Evolutionary conservation across 2,113 vertebrate species (phyloP), one percentile per base, ranked within the genome.

Genomic region (Felis catus): DNA sequence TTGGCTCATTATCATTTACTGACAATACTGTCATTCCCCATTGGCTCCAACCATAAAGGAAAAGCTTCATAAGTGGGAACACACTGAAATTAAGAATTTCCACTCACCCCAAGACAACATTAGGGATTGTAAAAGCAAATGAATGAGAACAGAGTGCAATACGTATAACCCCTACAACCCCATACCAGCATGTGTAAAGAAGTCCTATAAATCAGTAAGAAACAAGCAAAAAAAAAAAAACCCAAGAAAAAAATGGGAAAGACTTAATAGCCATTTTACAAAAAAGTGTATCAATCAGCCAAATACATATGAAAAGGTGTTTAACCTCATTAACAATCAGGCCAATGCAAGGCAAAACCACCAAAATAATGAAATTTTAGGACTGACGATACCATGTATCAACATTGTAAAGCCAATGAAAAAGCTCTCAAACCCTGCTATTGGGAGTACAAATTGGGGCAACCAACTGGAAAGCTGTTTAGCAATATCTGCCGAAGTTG

Each of bases 1-100:
- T 70, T 39, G n/a, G 41, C 51, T 85, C n/a, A 82, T 12, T 81
- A 76, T 85, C 15, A 48, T 31, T 91, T 74, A 74, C 5, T 55
- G 45, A 91, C 94, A 71, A 88, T n/a, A 94, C 10, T 53, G 25
- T 8, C 15, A 89, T 94, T 89, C 27, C 13, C 5, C 18, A 39
- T 19, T 71, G 21, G 45, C 11, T 92, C 53, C 89, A 83, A 89
- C 3, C 92, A 80, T 89, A 41, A 71, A 79, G 36, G 19, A 71
- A 58, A 74, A 80, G 13, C 39, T 92, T 70, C 27, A 4, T 94
- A 45, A 79, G 4, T 65, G 55, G 19, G 36, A 92, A 73, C 7
- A 53, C 39, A 78, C 16, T 61, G 76, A 82, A 97, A 82, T 27
- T 76, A 87, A 87, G n/a, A 88, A 91, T 94, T 71, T 76, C 31